Conservation (phyloP, 2,797 vertebrate species). For the Bovichtus variegatus region DNA sequence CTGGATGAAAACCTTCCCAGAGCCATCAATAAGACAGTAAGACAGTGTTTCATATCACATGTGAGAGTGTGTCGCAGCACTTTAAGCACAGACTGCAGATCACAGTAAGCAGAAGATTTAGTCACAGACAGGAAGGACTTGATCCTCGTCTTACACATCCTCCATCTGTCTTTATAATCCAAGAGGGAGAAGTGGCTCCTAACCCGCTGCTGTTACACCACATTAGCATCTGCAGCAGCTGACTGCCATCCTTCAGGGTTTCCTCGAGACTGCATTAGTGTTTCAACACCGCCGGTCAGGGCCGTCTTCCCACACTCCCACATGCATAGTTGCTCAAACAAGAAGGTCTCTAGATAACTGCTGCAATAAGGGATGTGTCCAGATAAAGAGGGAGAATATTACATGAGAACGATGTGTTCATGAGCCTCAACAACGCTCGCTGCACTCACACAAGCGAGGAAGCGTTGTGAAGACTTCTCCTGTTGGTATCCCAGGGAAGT, state of each 20-base stretch:
- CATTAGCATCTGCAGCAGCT: constrained; percentile 75
- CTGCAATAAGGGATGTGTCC: constrained; percentile 36
- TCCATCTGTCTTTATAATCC: constrained; percentile 45
- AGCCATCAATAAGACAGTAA: constrained; percentile 92
- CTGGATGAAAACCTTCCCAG: constrained; percentile 90
- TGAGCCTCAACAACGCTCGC: not conserved
- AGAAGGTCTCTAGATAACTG: constrained; percentile 50
- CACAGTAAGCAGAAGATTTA: constrained; percentile 16
- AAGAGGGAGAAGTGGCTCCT: constrained; percentile 28
- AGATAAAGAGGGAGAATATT: constrained; percentile 28
- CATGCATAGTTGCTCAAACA: constrained; percentile 53
- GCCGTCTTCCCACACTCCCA: constrained; percentile 74
- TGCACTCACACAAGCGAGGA: constrained; percentile 17
- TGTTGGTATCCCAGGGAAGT: too few species aligned
- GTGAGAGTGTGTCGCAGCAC: not conserved
- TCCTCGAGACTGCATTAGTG: constrained; percentile 32
- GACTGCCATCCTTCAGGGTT: constrained; percentile 66
- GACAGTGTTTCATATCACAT: constrained; percentile 39
- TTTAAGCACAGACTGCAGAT: constrained; percentile 6
- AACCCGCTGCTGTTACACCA: constrained; percentile 30
- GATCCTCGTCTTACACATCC: constrained; percentile 28
- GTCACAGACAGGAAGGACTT: constrained; percentile 40
- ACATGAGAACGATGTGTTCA: constrained; percentile 32
- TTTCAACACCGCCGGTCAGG: constrained; percentile 41
- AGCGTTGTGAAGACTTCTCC: constrained; percentile 31